Evolutionary conservation across 2,797 vertebrate species (phyloP).

Genomic region (Borostomias antarcticus): DNA sequence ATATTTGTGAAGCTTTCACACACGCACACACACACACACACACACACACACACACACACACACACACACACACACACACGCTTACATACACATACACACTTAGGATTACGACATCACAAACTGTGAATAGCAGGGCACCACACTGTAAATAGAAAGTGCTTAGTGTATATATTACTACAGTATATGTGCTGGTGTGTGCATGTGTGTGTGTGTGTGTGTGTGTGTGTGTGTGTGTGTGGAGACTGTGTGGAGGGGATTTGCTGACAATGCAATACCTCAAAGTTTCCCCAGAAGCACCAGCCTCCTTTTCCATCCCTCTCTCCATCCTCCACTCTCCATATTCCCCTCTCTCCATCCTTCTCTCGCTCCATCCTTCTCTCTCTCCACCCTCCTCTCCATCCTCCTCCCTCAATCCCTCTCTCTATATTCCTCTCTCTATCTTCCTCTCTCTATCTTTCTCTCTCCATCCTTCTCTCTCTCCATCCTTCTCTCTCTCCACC

Average conservation of each 20-base stretch:
- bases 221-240: too few species aligned
- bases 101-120: background rate
- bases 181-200: background rate
- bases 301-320: background rate
- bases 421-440: background rate
- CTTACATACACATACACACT: background rate
- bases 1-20: slow-evolving; percentile 6
- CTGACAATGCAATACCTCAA: background rate
- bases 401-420: background rate
- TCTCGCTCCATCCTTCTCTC: background rate
- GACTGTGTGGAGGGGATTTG: background rate
- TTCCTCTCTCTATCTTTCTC: too few species aligned
- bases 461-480: too few species aligned
- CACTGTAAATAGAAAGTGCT: background rate
- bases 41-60: background rate
- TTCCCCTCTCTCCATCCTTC: background rate
- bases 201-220: background rate
- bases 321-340: background rate
- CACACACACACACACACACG: slow-evolving; percentile 1
- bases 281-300: too few species aligned
- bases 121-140: background rate
- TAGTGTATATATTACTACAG: background rate
- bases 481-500: too few species aligned
- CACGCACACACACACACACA: background rate
- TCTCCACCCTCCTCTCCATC: too few species aligned